Evolutionary conservation across 2,113 vertebrate species (phyloP), one percentile per base, ranked within the genome.

Genomic region (Ahaetulla prasina): DNA sequence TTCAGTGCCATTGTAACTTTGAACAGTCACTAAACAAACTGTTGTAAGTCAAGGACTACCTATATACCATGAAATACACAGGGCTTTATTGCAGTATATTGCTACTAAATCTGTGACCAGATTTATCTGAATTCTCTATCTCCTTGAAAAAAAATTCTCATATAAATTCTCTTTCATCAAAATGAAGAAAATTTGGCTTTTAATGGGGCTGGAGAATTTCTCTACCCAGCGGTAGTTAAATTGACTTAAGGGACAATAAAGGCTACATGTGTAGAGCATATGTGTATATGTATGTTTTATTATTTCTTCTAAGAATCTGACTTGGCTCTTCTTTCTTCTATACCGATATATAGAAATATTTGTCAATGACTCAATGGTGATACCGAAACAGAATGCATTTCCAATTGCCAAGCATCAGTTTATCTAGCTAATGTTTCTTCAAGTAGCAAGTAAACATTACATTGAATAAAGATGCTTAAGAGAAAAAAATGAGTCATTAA

Each of bases 361-460:
- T 89, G 92, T 96, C 89, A 93, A 55, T 22, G 49, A 93, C 92
- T 96, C 90, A 93, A 53, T 22, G 50, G 94, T 92, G 91, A 85
- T 92, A 92, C 43, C 68, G 47, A 94, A 92, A 95, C 87, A 84
- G 47, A 91, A 95, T 93, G 89, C 16, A 93, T 95, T 95, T 95
- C 84, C 20, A 16, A 95, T 91, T 96, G 93, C 63, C 91, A 94
- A 95, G 93, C 91, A 96, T 95, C 50, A 94, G 92, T 92, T 96
- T 95, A 94, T 95, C 94, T 87, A 45, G 91, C 55, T 87, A 95
- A 95, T 89, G 93, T 90, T 89, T 95, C 91, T 90, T 92, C 91
- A 88, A 88, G 87, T 86, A 92, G 89, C 55, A 95, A 96, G 89
- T 93, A 94, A 96, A 93, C 0, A 0, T 85, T 94, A 93, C 92